Evolutionary conservation across 2,888 invertebrate species (phyloP), one percentile per base, ranked within the genome.

Genomic region (Tenthredo scrophulariae): DNA sequence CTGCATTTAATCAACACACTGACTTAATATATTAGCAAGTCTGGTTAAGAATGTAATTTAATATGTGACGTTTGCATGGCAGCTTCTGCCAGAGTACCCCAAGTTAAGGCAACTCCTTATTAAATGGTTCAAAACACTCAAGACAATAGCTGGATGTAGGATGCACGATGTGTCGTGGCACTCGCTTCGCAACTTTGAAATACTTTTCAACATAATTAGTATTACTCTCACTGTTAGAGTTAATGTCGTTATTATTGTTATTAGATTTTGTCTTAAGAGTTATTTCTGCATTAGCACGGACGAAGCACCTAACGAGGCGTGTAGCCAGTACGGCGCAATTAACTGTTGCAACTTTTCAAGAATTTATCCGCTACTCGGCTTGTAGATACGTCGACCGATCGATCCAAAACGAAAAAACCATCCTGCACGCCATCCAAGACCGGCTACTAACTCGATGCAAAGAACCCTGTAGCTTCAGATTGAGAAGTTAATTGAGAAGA

Each of bases 21-120:
- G 87, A 87, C 87, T 85, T 83, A 86, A 82, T 79, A 85, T 86
- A 86, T 86, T 86, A 86, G 80, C 86, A 85, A 86, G 86, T 80
- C 89, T 90, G 88, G 89, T 91, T 90, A 90, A 90, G 91, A 91
- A 89, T 89, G 91, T 91, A 91, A 91, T 91, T 91, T 91, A 91
- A 91, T 91, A 91, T 91, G 89, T 90, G 90, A 89, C 90, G 89
- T 91, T 90, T 89, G 89, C 89, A 88, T 88, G 87, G 88, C 83
- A 83, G 67, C 43, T 46, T 67, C 83, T 67, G 37, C 65, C 62
- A 77, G 40, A 22, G 22, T 6, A 26, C 54, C 70, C 62, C 26
- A 9, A 22, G 22, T 62, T 18, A 7, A 50, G 15, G 33, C 26
- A 9, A 9, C 26, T 37, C 62, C 40, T 80, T 18, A 37, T 80